phyloP scores from a whole-genome alignment of 2,113 vertebrate genomes.

The Muntiacus reevesi region DNA sequence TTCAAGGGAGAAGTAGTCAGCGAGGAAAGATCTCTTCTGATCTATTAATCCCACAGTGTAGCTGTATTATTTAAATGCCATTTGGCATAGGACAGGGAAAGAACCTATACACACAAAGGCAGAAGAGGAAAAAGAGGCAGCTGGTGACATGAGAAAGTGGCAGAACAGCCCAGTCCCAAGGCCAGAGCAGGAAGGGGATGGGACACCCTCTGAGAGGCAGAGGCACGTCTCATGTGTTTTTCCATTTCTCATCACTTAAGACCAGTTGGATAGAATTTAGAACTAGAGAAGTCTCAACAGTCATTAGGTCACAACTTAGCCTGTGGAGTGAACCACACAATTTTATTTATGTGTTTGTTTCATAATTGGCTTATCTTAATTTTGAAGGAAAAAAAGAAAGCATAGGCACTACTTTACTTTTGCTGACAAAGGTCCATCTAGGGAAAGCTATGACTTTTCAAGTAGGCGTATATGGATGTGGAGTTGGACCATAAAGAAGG shows the following conservation, averaged over 20 bases:
- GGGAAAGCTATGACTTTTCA: background rate
- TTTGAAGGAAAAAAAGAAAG: background rate
- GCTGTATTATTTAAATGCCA: conserved; percentile 21
- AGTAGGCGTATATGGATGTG: background rate
- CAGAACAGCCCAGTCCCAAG: no score
- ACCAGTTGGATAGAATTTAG: background rate
- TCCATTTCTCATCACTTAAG: background rate
- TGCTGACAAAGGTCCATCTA: background rate
- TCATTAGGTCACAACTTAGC: background rate
- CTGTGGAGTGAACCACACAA: background rate
- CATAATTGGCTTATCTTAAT: background rate
- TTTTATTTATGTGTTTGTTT: background rate
- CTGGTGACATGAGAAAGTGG: background rate
- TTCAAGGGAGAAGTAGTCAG: conserved; percentile 32
- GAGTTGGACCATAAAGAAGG: background rate
- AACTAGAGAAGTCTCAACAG: background rate
- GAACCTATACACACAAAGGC: background rate
- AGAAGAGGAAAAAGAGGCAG: background rate
- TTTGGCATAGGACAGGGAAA: background rate
- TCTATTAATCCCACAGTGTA: background rate
- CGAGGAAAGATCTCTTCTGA: conserved; percentile 23
- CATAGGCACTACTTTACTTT: background rate
- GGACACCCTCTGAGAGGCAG: background rate
- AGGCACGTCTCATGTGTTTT: background rate
- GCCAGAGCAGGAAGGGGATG: background rate